These are phyloP conservation scores for Heteromurus nitidus DNA, from an alignment of 2,888 invertebrate species.

Conservation along the genomic window DNA sequence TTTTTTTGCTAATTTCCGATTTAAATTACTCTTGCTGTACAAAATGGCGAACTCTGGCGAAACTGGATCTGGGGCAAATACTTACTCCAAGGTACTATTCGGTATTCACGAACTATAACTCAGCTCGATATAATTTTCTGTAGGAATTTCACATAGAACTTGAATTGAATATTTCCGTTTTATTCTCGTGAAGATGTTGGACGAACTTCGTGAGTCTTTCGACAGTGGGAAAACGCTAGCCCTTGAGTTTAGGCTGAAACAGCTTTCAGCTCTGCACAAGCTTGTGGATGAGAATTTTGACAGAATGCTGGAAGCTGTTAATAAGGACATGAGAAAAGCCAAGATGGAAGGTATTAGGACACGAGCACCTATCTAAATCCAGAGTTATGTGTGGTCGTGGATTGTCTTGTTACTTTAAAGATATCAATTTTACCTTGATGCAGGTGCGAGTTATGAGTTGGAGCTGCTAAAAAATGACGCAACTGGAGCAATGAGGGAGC, in stretches of 20 bases:
- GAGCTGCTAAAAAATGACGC: slow-evolving; percentile 58
- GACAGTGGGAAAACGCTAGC: slow-evolving; percentile 86
- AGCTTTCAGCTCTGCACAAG: slow-evolving; percentile 84
- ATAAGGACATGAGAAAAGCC: slow-evolving; percentile 84
- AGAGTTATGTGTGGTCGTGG: background rate
- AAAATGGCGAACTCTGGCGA: background rate
- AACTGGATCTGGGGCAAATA: background rate
- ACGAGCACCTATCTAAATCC: background rate
- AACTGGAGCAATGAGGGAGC: slow-evolving; percentile 36
- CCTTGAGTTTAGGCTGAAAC: slow-evolving; percentile 86
- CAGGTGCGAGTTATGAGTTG: slow-evolving; percentile 57
- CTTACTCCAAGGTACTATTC: background rate
- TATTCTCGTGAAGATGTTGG: background rate
- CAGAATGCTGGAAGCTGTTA: slow-evolving; percentile 84
- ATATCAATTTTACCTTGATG: background rate
- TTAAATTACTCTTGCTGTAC: too few species aligned
- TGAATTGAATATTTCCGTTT: background rate
- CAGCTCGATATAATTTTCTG: background rate
- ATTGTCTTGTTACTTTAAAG: background rate
- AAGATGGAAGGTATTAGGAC: slow-evolving; percentile 69
- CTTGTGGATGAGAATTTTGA: slow-evolving; percentile 88
- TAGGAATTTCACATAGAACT: background rate
- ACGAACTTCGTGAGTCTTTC: slow-evolving; percentile 82
- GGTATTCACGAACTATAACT: too few species aligned
- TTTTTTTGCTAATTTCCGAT: too few species aligned